Base-by-base conservation (phyloP, 92 coral and sea anemone genomes). In the Nematostella vectensis region DNA sequence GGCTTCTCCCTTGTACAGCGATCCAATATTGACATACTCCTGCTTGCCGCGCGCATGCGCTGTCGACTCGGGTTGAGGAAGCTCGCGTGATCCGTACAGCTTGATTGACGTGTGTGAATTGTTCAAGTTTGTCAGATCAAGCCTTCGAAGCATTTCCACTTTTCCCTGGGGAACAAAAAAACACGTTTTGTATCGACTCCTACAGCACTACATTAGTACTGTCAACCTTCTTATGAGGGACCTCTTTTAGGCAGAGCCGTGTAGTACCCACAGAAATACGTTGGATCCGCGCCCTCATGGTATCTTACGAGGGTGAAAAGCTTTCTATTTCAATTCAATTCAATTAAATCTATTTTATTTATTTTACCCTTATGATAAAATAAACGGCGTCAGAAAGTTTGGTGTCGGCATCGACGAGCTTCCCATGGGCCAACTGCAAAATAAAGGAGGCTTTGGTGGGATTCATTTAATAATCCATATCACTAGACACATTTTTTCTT, bases 361-460 rank as follows among this genome's bases (percentile, higher is more conserved):
- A n/a, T n/a, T n/a, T 60, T 49, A 85, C 94, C 83, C 76, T 79
- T 11, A 79, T 59, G 44, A 85, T 54, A 23, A 85, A 85, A 65
- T 85, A 71, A 25, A 85, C 62, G 2, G 94, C 80, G 52, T 85
- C 94, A 12, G 94, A 85, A 4, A 44, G 29, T 17, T 80, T 85
- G 17, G 79, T 63, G 52, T 85, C 86, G 2, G 67, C 44, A 39
- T 85, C 94, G 23, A 85, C 72, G 16, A 85, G 79, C 42, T 85
- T 85, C 18, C 94, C 94, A 56, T 85, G 72, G 0, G 94, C 73
- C 28, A 74, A 74, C 94, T 85, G 44, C 3, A 40, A 17, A 26
- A 19, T 39, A 21, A 17, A 62, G 12, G 15, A n/a, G 9, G n/a
- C n/a, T n/a, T n/a, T n/a, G n/a, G n/a, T n/a, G n/a, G n/a, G n/a